Evolutionary conservation across 2,888 invertebrate species (phyloP), one percentile per base, ranked within the genome.

Genomic region (Emmelina monodactyla): DNA sequence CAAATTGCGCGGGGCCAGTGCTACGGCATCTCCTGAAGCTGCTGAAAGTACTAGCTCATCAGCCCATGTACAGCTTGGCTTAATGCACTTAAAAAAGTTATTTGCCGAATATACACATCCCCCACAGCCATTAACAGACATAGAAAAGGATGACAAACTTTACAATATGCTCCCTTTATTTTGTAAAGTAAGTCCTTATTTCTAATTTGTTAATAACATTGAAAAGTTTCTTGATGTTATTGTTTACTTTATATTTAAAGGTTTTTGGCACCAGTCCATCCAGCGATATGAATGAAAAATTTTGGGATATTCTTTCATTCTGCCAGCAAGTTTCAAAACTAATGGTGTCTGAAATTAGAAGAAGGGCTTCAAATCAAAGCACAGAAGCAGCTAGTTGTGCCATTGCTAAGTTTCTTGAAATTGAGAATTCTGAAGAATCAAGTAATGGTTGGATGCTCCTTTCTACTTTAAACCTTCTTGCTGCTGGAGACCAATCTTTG

Each of bases 111-210:
- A 94, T 60, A 89, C 91, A 22, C 94, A 97, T 72, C 93, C 95
- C 25, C 82, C 90, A 22, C 89, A 92, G 50, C 86, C 89, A 2
- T 82, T 93, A 10, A 84, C 86, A 28, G 92, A 93, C 44, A 82
- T 85, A 36, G 94, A 94, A 64, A 86, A 89, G 56, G 96, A 97
- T 75, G 92, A 92, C 58, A 94, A 95, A 69, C 83, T 98, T 10
- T 97, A 97, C 73, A 95, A 94, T 67, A 96, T 99, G 94, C 82
- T 99, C 61, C 98, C 98, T 36, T 82, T 98, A 25, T 98, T 98
- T 80, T 97, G 96, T 82, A 97, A 97, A 87, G 96, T 95, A 82
- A 49, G 37, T 39, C 31, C 2, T 32, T 19, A 25, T 11, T 32
- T n/a, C 13, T 13, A 7, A 25, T 10, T 25, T 25, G n/a, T 10